Conservation (phyloP, 2,797 vertebrate species). For the Tragelaphus oryx region DNA sequence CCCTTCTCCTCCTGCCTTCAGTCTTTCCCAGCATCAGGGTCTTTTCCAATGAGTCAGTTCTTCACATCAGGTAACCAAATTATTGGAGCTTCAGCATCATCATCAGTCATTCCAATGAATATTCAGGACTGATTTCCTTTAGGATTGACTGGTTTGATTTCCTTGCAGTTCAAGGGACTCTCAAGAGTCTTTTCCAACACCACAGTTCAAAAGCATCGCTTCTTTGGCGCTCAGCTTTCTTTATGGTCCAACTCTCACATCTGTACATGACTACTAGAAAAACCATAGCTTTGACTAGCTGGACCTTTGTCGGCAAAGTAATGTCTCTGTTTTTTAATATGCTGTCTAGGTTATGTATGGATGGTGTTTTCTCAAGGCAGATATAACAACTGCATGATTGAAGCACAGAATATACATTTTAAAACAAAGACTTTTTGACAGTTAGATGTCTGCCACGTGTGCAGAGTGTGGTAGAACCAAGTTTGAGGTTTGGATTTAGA, state of each 20-base stretch:
- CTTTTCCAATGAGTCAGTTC: neutral
- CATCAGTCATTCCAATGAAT: neutral
- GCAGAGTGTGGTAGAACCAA: neutral
- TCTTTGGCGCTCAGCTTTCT: neutral
- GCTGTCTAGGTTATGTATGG: neutral
- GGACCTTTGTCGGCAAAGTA: neutral
- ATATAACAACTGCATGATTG: neutral
- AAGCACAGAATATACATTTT: slow-evolving; percentile 30
- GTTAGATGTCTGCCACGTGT: neutral
- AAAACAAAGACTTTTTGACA: neutral
- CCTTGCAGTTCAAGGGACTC: neutral
- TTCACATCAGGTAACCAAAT: neutral
- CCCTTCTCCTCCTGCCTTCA: too few relatives aligned
- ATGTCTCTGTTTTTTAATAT: neutral
- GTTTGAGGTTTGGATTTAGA: neutral
- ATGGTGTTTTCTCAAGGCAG: neutral
- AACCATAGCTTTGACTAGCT: neutral
- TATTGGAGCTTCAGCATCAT: neutral
- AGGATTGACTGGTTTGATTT: neutral
- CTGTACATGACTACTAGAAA: neutral
- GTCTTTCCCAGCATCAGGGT: too few relatives aligned
- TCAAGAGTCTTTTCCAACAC: neutral
- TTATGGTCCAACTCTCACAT: neutral
- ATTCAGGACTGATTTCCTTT: neutral
- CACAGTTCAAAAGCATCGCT: neutral